Evolutionary conservation across 2,113 vertebrate genomes (phyloP), one percentile per base, ranked within the genome.

Genomic region (Megaleporinus macrocephalus): DNA sequence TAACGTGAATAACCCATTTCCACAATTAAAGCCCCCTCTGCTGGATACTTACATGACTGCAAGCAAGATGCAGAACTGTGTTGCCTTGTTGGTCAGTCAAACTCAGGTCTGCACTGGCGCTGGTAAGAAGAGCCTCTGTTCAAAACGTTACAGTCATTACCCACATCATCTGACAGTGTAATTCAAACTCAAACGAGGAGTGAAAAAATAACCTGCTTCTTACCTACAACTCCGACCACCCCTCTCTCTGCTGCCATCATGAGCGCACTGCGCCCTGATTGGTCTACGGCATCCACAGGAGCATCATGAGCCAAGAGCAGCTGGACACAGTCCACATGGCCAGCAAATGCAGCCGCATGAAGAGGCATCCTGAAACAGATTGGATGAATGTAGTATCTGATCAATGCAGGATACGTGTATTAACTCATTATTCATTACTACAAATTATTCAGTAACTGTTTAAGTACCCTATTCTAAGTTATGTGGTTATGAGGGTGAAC

Each of bases 161-260:
- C 73, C 78, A 33, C 1, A 51, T 80, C 73, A 10, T 27, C 30
- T 47, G 18, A 26, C 22, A 69, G 36, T 11, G 59, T n/a, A 61
- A 87, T 16, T 57, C 16, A 63, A 49, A 68, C 4, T 27, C 26
- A 4, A 18, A 76, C 47, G 16, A 47, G 2, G 41, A 26, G 24
- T 16, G 33, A 5, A 76, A 53, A 12, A 55, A 36, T n/a, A 41
- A 22, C 5, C 6, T 22, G 27, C 30, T 72, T 20, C 18, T 0
- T 90, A 99, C 98, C 97, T 1, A 98, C 94, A 5, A 93, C 95
- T 0, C 92, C 94, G 0, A 88, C 66, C 22, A 94, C 92, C 20
- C 98, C 97, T 0, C 93, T 91, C 84, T 94, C 95, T 0, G 96
- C 96, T 0, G 96, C 96, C 95, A 96, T 95, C 95, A 97, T 99